Conservation (phyloP, 2,888 invertebrate species). For the Aphidoletes aphidimyza region DNA sequence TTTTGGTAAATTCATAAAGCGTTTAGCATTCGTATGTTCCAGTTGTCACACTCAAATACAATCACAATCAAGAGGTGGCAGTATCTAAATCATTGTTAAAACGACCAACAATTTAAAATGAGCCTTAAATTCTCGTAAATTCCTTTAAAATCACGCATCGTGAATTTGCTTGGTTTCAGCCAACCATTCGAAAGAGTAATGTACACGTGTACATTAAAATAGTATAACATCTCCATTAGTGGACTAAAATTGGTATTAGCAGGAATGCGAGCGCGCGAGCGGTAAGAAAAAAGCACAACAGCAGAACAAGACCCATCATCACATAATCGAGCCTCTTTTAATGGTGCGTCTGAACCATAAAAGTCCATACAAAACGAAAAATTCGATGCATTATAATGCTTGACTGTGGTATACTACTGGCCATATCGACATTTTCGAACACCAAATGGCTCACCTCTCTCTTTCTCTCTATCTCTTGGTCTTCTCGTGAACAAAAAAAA, state of each 20-base stretch:
- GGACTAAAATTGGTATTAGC: background rate
- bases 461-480: too few relatives aligned
- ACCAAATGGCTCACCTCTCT: background rate
- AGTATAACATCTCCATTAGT: constrained; percentile 52
- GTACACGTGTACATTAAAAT: constrained; percentile 33
- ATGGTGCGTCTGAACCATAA: background rate
- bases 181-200: background rate
- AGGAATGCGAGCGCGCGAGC: background rate
- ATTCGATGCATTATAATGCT: background rate
- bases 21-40: too few relatives aligned
- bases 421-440: background rate
- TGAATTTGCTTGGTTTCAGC: too few relatives aligned
- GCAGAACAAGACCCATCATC: background rate
- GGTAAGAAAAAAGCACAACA: background rate
- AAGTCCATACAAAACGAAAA: background rate
- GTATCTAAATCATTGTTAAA: background rate
- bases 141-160: too few relatives aligned
- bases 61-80: too few relatives aligned
- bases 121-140: too few relatives aligned
- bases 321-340: background rate
- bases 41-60: too few relatives aligned
- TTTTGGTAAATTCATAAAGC: too few relatives aligned
- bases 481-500: too few relatives aligned
- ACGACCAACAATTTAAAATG: too few relatives aligned
- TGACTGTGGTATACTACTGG: background rate